Evolutionary conservation across 64 coral and sea anemone genomes (phyloP).

Genomic region (Pocillopora verrucosa): DNA sequence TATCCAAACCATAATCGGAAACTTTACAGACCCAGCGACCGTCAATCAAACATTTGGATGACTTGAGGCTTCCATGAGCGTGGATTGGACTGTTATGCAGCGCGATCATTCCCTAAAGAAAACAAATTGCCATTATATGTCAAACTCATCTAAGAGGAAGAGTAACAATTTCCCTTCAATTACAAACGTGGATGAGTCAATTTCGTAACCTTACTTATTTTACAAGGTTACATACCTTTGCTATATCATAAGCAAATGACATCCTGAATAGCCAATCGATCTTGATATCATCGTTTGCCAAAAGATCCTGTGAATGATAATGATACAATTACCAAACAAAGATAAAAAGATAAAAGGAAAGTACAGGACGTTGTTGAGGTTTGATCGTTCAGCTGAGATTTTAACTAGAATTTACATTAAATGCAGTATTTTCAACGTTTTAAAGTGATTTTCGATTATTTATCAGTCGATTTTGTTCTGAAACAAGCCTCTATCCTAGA

Average conservation of each 20-base stretch:
- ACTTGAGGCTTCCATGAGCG: slow-evolving; percentile 73
- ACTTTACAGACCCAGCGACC: slow-evolving; percentile 83
- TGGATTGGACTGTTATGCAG: slow-evolving; percentile 46
- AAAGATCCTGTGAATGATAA: slow-evolving; percentile 32
- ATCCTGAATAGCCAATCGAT: slow-evolving; percentile 60
- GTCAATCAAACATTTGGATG: slow-evolving; percentile 88
- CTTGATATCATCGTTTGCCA: slow-evolving; percentile 53
- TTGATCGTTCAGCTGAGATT: too few relatives aligned
- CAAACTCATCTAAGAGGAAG: too few relatives aligned
- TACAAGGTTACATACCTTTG: slow-evolving; percentile 11
- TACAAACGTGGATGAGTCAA: too few relatives aligned
- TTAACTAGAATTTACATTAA: too few relatives aligned
- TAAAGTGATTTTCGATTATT: too few relatives aligned
- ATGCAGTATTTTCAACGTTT: too few relatives aligned
- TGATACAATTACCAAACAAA: too few relatives aligned
- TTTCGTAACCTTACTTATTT: too few relatives aligned
- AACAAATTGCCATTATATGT: background rate
- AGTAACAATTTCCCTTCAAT: too few relatives aligned
- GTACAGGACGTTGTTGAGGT: background rate
- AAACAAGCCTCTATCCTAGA: too few relatives aligned
- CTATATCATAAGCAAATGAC: slow-evolving; percentile 64
- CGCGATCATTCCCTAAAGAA: slow-evolving; percentile 57
- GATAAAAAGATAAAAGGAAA: background rate
- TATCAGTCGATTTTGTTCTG: background rate
- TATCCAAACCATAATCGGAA: slow-evolving; percentile 60